Percentiles rank a stretch among this genome's conserved stretches.
These are phyloP conservation scores for Lycocerus yunnanus DNA, from an alignment of 2,888 invertebrate genomes.

Conservation along the genomic window DNA sequence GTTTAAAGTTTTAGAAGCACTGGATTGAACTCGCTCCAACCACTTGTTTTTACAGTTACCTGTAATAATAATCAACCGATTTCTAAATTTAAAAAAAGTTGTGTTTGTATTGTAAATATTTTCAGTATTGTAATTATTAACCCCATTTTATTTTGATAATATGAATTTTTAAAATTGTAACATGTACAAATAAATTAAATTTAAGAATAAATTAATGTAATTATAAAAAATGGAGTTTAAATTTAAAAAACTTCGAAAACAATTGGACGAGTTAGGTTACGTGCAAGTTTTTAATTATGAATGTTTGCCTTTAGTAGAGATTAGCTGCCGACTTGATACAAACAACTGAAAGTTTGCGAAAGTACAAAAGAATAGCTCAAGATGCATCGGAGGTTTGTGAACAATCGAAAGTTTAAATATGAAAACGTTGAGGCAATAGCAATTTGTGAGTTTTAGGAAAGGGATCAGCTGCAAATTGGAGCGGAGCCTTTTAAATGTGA, in stretches of 20 bases:
- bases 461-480: constrained; percentile 69
- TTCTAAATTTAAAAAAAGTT: not conserved
- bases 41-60: not conserved
- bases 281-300: constrained; percentile 75
- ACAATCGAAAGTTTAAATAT: not conserved
- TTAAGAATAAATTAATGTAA: constrained; percentile 1
- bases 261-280: constrained; percentile 84
- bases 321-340: constrained; percentile 82
- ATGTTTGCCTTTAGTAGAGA: constrained; percentile 78
- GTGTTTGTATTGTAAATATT: constrained; percentile 1
- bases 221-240: constrained; percentile 47
- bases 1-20: not conserved
- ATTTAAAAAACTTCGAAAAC: constrained; percentile 59
- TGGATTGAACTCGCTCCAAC: no score
- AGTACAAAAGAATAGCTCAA: constrained; percentile 78
- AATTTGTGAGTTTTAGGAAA: constrained; percentile 60
- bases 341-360: constrained; percentile 85
- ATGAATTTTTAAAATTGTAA: not conserved
- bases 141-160: no score
- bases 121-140: not conserved
- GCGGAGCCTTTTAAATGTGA: constrained; percentile 82
- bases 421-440: not conserved
- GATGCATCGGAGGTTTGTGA: constrained; percentile 65
- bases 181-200: not conserved
- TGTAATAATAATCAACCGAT: not conserved